Evolutionary conservation across 2,113 vertebrate species (phyloP), one percentile per base, ranked within the genome.

Genomic region (Xyrauchen texanus): DNA sequence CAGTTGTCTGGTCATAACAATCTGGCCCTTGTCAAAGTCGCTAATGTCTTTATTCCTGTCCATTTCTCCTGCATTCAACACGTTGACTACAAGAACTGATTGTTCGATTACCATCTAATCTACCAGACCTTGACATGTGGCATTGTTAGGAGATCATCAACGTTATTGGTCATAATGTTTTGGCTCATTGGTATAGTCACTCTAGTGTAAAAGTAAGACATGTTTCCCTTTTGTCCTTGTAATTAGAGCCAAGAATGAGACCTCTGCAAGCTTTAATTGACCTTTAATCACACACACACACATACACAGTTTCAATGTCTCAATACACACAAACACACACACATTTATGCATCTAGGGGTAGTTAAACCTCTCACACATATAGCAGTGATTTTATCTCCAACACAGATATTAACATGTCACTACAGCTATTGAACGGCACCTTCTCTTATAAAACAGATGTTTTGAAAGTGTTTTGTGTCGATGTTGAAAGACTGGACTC

Each of bases 201-300:
- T 21, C 49, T 8, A 62, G 16, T 49, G 53, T 61, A 72, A 55
- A 16, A 62, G 21, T 47, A 52, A 44, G 55, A n/a, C 76, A 75
- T 66, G 44, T 65, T 63, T 49, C 60, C 61, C 6, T 64, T 76
- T 62, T 55, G 61, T 76, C 73, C 51, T 65, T 55, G 21, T 76
- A 65, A 82, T 82, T 82, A 79, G 70, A 57, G 70, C 16, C 60
- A 61, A 73, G 81, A 78, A 66, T 81, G 67, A 69, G 83, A 71
- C 11, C 9, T 77, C 78, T 82, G 47, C 47, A 21, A n/a, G 51
- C 80, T 61, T 79, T 83, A 85, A 84, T 88, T 88, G 86, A 90
- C 89, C 88, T 88, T 87, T 85, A 12, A 10, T 46, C 64, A 45
- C 47, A 34, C 58, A 5, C 67, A 12, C 67, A 51, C 67, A 42